A percentile compares a stretch with the other conserved stretches of the same genome.
These are phyloP conservation scores for Diachrysia chrysitis DNA, from an alignment of 2,888 invertebrate genomes.

Conservation along the genomic window DNA sequence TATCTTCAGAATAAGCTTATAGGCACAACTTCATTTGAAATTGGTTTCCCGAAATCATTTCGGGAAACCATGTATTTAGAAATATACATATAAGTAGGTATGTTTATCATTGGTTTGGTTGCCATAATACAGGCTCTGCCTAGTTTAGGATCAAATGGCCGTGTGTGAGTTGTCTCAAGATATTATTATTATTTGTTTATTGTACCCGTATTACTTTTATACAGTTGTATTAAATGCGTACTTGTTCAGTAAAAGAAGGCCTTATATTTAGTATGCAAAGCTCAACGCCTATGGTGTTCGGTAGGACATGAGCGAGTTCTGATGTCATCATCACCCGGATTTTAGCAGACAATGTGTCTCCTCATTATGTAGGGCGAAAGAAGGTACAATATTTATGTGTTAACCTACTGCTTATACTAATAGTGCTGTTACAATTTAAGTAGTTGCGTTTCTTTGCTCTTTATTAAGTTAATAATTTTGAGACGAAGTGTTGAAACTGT, in stretches of 20 bases:
- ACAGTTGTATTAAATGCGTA: conserved; percentile 3
- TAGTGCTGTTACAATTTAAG: neutral
- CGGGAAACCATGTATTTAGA: too few species aligned
- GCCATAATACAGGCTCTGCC: too few species aligned
- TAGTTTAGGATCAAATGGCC: too few species aligned
- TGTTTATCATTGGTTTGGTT: too few species aligned
- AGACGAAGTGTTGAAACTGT: neutral
- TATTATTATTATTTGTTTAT: neutral
- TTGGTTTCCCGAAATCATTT: too few species aligned
- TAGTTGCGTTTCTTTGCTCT: neutral
- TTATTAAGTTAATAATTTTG: neutral
- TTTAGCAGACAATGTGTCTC: conserved; percentile 48
- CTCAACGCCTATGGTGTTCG: conserved; percentile 1
- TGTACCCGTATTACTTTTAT: neutral
- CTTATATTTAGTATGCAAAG: conserved; percentile 44
- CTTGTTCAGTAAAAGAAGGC: conserved; percentile 24
- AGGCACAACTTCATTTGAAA: too few species aligned
- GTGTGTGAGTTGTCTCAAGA: too few species aligned
- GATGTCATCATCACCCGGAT: conserved; percentile 53
- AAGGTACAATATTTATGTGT: neutral
- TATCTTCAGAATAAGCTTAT: neutral
- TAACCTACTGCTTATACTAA: neutral
- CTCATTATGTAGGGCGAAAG: conserved; percentile 31
- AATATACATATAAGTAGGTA: too few species aligned
- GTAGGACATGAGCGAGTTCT: conserved; percentile 37